Conservation (phyloP, 1,140 invertebrate species). For the Drosophila subobscura region DNA sequence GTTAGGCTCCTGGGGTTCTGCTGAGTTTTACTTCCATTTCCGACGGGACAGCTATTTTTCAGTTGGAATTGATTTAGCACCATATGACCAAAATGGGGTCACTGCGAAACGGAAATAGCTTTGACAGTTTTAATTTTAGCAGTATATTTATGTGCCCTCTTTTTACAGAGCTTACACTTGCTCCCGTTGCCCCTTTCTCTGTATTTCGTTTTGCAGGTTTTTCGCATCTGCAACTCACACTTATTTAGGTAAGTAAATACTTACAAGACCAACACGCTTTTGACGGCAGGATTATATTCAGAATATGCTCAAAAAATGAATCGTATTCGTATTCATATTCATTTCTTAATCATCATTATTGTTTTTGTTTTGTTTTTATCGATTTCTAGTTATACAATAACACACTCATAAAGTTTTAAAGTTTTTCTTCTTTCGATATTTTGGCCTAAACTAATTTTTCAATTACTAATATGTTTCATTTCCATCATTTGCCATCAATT, state of each 20-base stretch:
- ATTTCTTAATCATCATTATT: constrained; percentile 26
- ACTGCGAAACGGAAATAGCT: constrained; percentile 62
- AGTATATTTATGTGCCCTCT: constrained; percentile 31
- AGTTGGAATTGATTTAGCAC: constrained; percentile 63
- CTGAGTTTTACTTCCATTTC: constrained; percentile 37
- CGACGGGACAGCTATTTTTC: constrained; percentile 60
- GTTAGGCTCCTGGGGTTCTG: neutral
- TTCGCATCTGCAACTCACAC: neutral
- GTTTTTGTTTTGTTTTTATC: constrained; percentile 9
- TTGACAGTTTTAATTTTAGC: constrained; percentile 60
- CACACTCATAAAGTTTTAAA: constrained; percentile 66
- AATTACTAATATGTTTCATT: constrained; percentile 67
- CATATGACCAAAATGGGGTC: constrained; percentile 55
- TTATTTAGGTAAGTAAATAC: constrained; percentile 52
- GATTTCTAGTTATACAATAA: constrained; percentile 50
- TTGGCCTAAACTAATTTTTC: constrained; percentile 64
- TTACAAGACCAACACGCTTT: constrained; percentile 73
- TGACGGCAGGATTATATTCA: constrained; percentile 80
- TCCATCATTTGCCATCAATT: constrained; percentile 40
- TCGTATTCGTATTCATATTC: constrained; percentile 28
- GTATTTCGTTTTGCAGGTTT: too few relatives aligned
- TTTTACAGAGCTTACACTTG: constrained; percentile 17
- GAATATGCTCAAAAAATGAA: constrained; percentile 66
- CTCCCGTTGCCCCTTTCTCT: neutral
- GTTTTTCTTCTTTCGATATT: constrained; percentile 44